These are phyloP conservation scores for Pseudorhiza aurosa DNA, from an alignment of 30 jellyfish, hydroid and myxozoan genomes.

Conservation along the genomic window DNA sequence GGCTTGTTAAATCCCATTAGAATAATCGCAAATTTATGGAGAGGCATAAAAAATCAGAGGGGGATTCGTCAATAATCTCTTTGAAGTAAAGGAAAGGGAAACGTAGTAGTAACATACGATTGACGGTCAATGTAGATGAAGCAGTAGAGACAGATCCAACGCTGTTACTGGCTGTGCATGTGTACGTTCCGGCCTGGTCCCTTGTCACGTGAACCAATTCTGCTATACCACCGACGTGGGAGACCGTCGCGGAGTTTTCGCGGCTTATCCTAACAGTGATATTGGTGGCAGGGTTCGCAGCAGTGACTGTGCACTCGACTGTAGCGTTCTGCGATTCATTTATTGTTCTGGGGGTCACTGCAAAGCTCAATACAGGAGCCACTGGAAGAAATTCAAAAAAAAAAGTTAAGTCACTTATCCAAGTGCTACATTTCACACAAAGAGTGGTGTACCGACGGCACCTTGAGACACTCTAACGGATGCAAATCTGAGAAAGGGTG, in stretches of 20 bases:
- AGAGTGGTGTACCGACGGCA: no score
- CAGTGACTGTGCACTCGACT: constrained; percentile 6
- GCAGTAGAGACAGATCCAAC: not conserved
- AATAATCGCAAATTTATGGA: no score
- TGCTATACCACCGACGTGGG: not conserved
- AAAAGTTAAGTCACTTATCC: no score
- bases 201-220: not conserved
- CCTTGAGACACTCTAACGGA: no score
- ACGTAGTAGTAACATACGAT: not conserved
- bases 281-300: constrained; percentile 39
- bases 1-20: no score
- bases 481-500: no score
- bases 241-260: not conserved
- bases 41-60: no score
- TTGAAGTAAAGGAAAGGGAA: no score
- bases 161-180: constrained; percentile 9
- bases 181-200: constrained; percentile 8
- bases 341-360: constrained; percentile 8
- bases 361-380: constrained; percentile 7
- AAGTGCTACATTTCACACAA: no score
- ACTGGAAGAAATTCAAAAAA: constrained; percentile 17
- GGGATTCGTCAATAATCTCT: no score
- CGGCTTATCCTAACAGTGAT: constrained; percentile 2
- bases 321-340: constrained; percentile 28
- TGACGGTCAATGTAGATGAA: not conserved